Conservation (phyloP, 2,888 invertebrate species). For the Drosophila neotestacea region DNA sequence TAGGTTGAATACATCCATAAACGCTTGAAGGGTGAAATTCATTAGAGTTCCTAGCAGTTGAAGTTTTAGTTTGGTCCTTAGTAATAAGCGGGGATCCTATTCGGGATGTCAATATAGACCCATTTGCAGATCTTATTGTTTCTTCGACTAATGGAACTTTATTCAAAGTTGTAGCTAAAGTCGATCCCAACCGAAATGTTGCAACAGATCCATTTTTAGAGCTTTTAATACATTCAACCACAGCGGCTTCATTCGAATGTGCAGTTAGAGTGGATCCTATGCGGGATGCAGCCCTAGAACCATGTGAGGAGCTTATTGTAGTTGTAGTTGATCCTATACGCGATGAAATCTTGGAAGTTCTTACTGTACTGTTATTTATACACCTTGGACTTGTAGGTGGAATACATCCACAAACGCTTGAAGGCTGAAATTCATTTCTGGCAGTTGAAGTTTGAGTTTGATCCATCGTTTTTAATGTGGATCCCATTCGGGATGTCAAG, state of each 20-base stretch:
- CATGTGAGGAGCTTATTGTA: not conserved
- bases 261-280: not conserved
- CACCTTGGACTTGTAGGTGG: not conserved
- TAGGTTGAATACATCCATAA: not conserved
- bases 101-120: not conserved
- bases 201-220: not conserved
- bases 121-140: not conserved
- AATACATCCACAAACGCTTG: not conserved
- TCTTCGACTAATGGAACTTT: not conserved
- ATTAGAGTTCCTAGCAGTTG: not conserved
- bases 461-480: not conserved
- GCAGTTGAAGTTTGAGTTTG: not conserved
- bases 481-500: not conserved
- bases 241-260: not conserved
- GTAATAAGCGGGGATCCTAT: not conserved
- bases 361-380: not conserved
- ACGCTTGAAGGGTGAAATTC: not conserved
- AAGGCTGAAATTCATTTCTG: not conserved
- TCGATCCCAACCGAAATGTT: not conserved
- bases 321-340: not conserved
- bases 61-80: not conserved
- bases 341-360: not conserved
- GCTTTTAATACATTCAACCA: not conserved
- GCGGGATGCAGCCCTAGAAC: not conserved
- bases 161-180: not conserved